Evolutionary conservation across 1,140 invertebrate species (phyloP), one percentile per base, ranked within the genome.

Genomic region (Chironomus tepperi): DNA sequence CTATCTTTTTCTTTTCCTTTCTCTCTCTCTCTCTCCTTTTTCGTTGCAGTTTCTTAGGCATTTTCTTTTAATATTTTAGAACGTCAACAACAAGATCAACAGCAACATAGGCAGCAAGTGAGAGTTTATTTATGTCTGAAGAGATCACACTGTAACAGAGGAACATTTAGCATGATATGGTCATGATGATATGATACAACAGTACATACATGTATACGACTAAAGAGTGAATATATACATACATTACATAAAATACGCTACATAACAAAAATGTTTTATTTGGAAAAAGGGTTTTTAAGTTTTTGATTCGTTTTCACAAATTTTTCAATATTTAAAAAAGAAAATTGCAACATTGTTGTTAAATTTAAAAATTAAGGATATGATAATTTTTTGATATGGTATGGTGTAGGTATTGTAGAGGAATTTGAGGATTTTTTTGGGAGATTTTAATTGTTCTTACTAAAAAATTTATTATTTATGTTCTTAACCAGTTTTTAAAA

Each of bases 1-100:
- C n/a, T 57, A n/a, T n/a, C n/a, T 57, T n/a, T 57, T 57, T 57
- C 47, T 57, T 57, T 57, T 57, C 43, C 15, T 47, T 10, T 47
- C 15, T 57, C 15, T 47, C 43, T 47, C 8, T 47, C 43, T 47
- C 15, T 57, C 15, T 34, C 24, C 2, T 34, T 34, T 34, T 34
- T 34, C 24, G 24, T 34, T 57, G 47, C 47, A 57, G 47, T 57
- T 57, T 57, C 47, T 57, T 57, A 57, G 47, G 47, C 47, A 57
- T 57, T n/a, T 57, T 57, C 12, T 57, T 57, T 57, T 57, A 57
- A 57, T 57, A 57, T 57, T 57, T 57, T 57, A 57, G 47, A 57
- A 57, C 47, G 47, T n/a, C 47, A 57, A 57, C 24, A 34, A 34
- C 24, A 34, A 34, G 2, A 34, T 2, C 24, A 34, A 34, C 24